Evolutionary conservation across 2,113 vertebrate species (phyloP).

Genomic region (Struthidea cinerea): DNA sequence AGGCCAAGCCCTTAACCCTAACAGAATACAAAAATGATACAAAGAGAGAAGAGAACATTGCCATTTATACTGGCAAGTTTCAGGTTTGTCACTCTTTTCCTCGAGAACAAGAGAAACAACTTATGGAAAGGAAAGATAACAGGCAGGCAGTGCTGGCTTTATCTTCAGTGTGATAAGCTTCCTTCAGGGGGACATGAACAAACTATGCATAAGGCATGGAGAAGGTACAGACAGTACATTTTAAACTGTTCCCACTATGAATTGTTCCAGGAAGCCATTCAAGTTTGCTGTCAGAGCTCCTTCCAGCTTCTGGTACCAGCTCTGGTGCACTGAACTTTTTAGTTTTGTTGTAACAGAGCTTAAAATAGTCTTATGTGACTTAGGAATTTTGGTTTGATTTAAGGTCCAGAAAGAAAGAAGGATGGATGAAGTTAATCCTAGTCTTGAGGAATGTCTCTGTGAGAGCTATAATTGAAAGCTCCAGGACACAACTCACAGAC

Average conservation of each 20-base stretch:
- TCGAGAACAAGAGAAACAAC: neutral
- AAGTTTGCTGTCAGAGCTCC: neutral
- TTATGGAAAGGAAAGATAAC: neutral
- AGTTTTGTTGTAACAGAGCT: neutral
- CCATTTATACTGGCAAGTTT: conserved; percentile 12
- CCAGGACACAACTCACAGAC: neutral
- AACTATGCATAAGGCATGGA: neutral
- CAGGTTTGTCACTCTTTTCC: neutral
- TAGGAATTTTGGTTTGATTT: neutral
- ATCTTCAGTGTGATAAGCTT: conserved; percentile 1
- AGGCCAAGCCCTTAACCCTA: neutral
- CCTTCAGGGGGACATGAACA: conserved; percentile 4
- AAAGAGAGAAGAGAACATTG: neutral
- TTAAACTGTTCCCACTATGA: neutral
- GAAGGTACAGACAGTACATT: neutral
- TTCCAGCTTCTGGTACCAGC: neutral
- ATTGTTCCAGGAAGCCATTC: neutral
- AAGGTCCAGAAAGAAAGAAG: neutral
- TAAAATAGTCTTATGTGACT: neutral
- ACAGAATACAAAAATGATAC: neutral
- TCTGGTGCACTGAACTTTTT: neutral
- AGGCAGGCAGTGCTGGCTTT: conserved; percentile 7
- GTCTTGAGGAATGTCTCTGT: neutral
- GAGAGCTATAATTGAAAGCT: neutral
- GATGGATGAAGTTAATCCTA: neutral